phyloP scores from a whole-genome alignment of 2,888 invertebrate genomes.

The Dicroscelio sp. region DNA sequence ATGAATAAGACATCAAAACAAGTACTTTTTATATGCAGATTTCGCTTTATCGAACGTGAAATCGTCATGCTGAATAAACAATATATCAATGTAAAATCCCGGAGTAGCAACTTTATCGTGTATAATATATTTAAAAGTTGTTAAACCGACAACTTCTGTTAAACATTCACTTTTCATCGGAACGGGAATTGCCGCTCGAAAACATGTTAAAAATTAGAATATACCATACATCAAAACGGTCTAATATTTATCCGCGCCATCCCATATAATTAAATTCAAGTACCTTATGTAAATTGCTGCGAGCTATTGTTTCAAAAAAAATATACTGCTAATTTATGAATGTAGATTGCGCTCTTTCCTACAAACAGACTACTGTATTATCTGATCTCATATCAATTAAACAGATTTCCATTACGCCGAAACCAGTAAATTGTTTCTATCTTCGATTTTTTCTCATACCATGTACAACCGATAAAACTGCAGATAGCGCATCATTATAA shows the following conservation, averaged over 20 bases:
- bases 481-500: conserved; percentile 71
- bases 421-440: conserved; percentile 74
- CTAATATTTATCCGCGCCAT: conserved; percentile 54
- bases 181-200: not conserved
- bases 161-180: conserved; percentile 2
- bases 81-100: not conserved
- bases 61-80: conserved; percentile 22
- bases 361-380: conserved; percentile 52
- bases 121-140: conserved; percentile 7
- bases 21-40: not conserved
- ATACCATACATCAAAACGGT: conserved; percentile 10
- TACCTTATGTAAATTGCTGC: conserved; percentile 57
- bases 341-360: conserved; percentile 67
- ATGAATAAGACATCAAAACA: not conserved
- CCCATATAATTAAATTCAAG: conserved; percentile 57
- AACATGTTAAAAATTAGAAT: conserved; percentile 45
- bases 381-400: conserved; percentile 73
- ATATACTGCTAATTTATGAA: conserved; percentile 72
- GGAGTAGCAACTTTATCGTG: not conserved
- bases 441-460: conserved; percentile 71
- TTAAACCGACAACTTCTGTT: not conserved
- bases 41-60: not conserved
- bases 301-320: conserved; percentile 71
- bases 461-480: conserved; percentile 35
- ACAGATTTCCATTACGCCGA: conserved; percentile 71